Base-by-base conservation (phyloP, 2,113 vertebrate genomes). In the Glareola pratincola region DNA sequence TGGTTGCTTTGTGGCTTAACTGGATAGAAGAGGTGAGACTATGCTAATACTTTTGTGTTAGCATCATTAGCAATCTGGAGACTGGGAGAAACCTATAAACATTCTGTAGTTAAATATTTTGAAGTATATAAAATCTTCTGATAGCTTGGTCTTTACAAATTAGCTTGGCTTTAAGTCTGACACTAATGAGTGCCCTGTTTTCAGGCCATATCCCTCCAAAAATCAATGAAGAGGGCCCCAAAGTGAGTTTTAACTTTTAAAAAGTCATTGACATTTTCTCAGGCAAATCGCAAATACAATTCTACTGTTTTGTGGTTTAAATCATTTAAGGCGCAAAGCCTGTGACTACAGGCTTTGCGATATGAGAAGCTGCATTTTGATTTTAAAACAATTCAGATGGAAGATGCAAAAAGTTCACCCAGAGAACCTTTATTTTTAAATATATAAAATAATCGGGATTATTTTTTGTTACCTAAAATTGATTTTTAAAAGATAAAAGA, bases 211-310 rank as follows among this genome's bases (percentile, higher is more conserved):
- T 72, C 21, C 60, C 45, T 66, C 27, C 72, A 36, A 78, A 41
- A 92, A 53, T 88, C 75, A 92, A 62, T 90, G 23, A 67, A 72
- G 18, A 92, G 54, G 84, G 10, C 32, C 30, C 36, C 64, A 51
- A 83, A 92, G 24, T 59, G 41, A 73, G 20, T 88, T 66, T 88
- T 48, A 63, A 68, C 41, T 66, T 90, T 57, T 24, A 68, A 85
- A 91, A 76, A 85, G 14, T 34, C 29, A 67, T 54, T 76, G 43
- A 3, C 23, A 60, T 93, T 87, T 92, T 88, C 66, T 72, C 62
- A 84, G 30, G 24, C 39, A 88, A 89, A 63, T 51, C 66, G 81
- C 60, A 94, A 77, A 78, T 81, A 59, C 12, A 62, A 45, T 60
- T 87, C 26, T 13, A 11, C 14, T 15, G 71, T 50, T 36, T 41